Evolutionary conservation across 2,113 vertebrate genomes (phyloP), one percentile per base, ranked within the genome.

Genomic region (Arizona elegans): DNA sequence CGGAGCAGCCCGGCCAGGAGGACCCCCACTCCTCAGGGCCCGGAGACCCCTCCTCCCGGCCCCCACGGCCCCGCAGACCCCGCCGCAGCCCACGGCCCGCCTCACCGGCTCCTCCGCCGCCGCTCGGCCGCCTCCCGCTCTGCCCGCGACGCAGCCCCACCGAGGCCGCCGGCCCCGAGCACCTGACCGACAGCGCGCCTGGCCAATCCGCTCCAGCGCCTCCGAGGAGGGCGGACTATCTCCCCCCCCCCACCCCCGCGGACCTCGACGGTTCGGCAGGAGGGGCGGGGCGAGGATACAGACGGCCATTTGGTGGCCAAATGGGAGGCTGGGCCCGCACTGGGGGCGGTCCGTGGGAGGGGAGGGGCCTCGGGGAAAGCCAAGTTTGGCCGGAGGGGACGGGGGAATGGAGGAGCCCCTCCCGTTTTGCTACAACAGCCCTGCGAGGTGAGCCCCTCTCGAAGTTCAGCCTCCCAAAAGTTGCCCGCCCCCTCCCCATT

Each of bases 181-280:
- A 0, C n/a, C 70, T 81, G 15, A 81, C 7, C 70, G 70, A 81
- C 70, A 81, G 70, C 70, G 3, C 33, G 70, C 70, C 33, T 15
- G 70, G 26, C 96, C 97, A 97, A 97, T 96, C 24, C 3, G 58
- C 43, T 17, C 29, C 8, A 1, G 10, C 1, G n/a, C 33, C 0
- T 3, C 0, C 70, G 2, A 0, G 3, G 17, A 8, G 13, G n/a
- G 94, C 12, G 91, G 92, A 56, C 0, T 47, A 2, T 0, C 43
- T 2, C 53, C 53, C 53, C 53, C 53, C 53, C 53, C 10, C 10
- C 6, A 47, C 12, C 54, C 13, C 85, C 50, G 26, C 13, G 26
- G 24, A 0, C 91, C 55, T 92, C 10, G 92, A 94, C n/a, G 94
- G 95, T 7, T 15, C 58, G 87, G 33, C 87, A 56, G 29, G 47